phyloP scores from a whole-genome alignment of 2,888 invertebrate species.

The Trachelus tabidus region DNA sequence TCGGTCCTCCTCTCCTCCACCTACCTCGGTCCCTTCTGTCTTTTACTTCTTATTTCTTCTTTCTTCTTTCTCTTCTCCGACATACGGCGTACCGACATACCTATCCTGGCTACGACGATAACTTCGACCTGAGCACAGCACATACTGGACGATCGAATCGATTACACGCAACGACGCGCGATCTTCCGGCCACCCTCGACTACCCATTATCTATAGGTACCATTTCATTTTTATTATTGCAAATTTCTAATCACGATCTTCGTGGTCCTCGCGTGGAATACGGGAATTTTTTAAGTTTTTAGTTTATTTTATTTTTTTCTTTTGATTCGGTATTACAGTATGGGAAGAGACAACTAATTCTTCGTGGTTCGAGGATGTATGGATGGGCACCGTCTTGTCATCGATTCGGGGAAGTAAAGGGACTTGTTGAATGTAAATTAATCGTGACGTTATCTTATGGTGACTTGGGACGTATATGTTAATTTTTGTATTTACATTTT shows the following conservation, averaged over 20 bases:
- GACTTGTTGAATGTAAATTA: conserved; percentile 46
- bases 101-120: not conserved
- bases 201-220: not conserved
- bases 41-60: not conserved
- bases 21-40: not conserved
- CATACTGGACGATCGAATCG: conserved; percentile 15
- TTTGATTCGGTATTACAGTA: conserved; percentile 36
- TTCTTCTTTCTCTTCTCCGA: not conserved
- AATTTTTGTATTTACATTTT: conserved; percentile 17
- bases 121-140: not conserved
- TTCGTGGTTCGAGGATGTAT: conserved; percentile 69
- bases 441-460: conserved; percentile 57
- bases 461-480: conserved; percentile 28
- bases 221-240: not conserved
- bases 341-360: conserved; percentile 6
- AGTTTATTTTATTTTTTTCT: conserved; percentile 19
- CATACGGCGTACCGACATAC: not conserved
- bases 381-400: conserved; percentile 54
- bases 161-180: conserved; percentile 8
- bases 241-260: not conserved
- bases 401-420: not conserved
- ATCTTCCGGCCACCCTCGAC: not conserved
- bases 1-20: not conserved
- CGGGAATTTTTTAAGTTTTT: not conserved
- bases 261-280: not conserved